These are phyloP conservation scores for Luidia sarsii DNA, from an alignment of 53 echinoderm and acorn worm genomes.

Conservation along the genomic window DNA sequence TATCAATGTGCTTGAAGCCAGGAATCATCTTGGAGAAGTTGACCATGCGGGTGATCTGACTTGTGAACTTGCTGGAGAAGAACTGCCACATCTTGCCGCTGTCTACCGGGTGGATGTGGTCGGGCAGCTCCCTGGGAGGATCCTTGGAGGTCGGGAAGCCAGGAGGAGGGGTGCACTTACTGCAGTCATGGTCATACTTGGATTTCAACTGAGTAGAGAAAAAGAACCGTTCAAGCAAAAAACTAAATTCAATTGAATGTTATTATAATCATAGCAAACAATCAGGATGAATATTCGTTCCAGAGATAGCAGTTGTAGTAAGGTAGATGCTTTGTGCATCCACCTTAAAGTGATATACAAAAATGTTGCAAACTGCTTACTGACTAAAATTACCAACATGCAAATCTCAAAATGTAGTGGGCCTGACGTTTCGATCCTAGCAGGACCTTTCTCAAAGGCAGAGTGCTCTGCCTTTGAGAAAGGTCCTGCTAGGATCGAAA, in stretches of 20 bases:
- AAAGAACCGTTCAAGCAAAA: neutral
- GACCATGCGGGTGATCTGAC: constrained; percentile 97
- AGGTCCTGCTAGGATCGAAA: too few species aligned
- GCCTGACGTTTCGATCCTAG: too few species aligned
- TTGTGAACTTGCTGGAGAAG: constrained; percentile 99
- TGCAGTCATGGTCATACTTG: constrained; percentile 96
- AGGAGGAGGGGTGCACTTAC: constrained; percentile 84
- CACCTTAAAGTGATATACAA: too few species aligned
- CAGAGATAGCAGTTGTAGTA: too few species aligned
- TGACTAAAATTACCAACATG: too few species aligned
- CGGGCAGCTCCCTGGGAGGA: constrained; percentile 88
- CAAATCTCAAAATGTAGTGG: too few species aligned
- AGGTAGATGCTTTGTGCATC: too few species aligned
- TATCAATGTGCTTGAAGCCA: constrained; percentile 89
- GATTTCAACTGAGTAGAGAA: constrained; percentile 68
- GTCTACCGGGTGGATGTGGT: constrained; percentile 66
- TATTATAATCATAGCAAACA: too few species aligned
- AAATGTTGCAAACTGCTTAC: too few species aligned
- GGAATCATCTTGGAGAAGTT: constrained; percentile 98
- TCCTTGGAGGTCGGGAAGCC: constrained; percentile 87
- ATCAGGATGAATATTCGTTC: too few species aligned
- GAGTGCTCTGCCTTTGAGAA: too few species aligned
- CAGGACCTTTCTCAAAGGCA: too few species aligned
- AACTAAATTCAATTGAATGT: neutral
- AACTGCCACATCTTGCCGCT: constrained; percentile 95